Percentiles rank a stretch among this genome's conserved stretches.
Evolutionary conservation across 2,888 invertebrate genomes (phyloP).

Genomic region (Netelia virgata): DNA sequence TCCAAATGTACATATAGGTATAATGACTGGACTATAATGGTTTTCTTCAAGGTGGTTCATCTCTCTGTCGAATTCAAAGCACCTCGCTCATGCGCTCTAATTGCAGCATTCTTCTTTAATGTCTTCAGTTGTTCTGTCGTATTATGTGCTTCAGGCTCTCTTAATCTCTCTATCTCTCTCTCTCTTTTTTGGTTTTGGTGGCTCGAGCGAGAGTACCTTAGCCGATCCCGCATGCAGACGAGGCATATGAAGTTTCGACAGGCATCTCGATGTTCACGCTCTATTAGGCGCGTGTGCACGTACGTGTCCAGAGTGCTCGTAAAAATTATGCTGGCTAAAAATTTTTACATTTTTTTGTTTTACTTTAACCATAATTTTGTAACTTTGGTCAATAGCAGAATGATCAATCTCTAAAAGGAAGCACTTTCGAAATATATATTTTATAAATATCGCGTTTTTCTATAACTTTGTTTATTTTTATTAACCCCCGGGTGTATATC

Average conservation of each 20-base stretch:
- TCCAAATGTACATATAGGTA: too few species aligned
- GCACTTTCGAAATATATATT: not conserved
- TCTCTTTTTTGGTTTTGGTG: not conserved
- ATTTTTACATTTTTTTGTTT: not conserved
- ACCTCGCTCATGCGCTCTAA: conserved; percentile 43
- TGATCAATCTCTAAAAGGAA: not conserved
- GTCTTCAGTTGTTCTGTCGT: conserved; percentile 58
- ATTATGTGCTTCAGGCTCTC: conserved; percentile 9
- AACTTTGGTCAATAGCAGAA: conserved; percentile 12
- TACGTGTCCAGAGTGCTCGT: conserved; percentile 37
- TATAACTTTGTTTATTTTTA: conserved; percentile 10
- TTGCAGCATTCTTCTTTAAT: conserved; percentile 63
- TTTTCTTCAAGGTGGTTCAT: conserved; percentile 16
- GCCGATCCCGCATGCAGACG: conserved; percentile 8
- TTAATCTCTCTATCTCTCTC: conserved; percentile 7
- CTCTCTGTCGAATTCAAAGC: conserved; percentile 46
- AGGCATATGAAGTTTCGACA: conserved; percentile 53
- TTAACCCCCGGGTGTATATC: conserved; percentile 33
- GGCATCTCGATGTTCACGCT: conserved; percentile 66
- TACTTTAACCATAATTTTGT: conserved; percentile 27
- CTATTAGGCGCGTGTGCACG: conserved; percentile 54
- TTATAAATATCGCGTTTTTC: not conserved
- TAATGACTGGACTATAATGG: too few species aligned
- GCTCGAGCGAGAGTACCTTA: not conserved
- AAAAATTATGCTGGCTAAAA: conserved; percentile 34